Evolutionary conservation across 2,888 invertebrate species (phyloP).

Genomic region (Corbicula japonica): DNA sequence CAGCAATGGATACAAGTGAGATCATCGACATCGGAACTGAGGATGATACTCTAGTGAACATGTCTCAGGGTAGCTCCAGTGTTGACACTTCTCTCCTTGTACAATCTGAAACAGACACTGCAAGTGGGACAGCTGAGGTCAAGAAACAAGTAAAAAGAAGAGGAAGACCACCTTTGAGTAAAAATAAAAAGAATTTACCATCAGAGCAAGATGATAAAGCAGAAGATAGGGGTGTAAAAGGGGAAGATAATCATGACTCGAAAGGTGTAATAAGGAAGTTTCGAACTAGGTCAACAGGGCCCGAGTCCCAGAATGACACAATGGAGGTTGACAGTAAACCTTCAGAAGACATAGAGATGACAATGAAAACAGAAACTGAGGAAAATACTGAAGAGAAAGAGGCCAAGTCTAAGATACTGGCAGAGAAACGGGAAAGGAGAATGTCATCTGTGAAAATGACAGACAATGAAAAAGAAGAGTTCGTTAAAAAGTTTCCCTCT

Average conservation of each 20-base stretch:
- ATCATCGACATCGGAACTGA: slow-evolving; percentile 23
- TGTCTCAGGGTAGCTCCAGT: slow-evolving; percentile 30
- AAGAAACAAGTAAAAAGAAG: slow-evolving; percentile 16
- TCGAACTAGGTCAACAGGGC: slow-evolving; percentile 40
- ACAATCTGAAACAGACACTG: slow-evolving; percentile 36
- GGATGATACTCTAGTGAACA: slow-evolving; percentile 50
- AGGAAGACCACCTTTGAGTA: slow-evolving; percentile 35
- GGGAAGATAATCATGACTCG: too few relatives aligned
- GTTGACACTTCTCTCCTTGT: slow-evolving; percentile 22
- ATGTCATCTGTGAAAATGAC: slow-evolving; percentile 41
- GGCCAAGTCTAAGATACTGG: neutral
- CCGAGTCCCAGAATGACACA: slow-evolving; percentile 10
- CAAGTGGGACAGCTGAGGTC: neutral
- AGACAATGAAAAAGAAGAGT: slow-evolving; percentile 54
- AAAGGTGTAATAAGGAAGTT: too few relatives aligned
- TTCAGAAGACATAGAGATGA: too few relatives aligned
- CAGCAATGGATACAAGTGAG: slow-evolving; percentile 30
- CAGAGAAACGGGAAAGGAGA: slow-evolving; percentile 40
- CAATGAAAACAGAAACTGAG: slow-evolving; percentile 4
- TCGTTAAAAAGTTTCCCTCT: slow-evolving; percentile 51
- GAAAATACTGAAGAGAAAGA: slow-evolving; percentile 1
- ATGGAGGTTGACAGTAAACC: slow-evolving; percentile 5
- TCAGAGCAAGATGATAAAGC: slow-evolving; percentile 4
- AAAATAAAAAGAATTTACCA: neutral
- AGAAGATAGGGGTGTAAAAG: slow-evolving; percentile 6